Percentiles rank a stretch among this genome's conserved stretches.
Evolutionary conservation across 1,140 invertebrate genomes (phyloP).

Genomic region (Bombus fervidus): DNA sequence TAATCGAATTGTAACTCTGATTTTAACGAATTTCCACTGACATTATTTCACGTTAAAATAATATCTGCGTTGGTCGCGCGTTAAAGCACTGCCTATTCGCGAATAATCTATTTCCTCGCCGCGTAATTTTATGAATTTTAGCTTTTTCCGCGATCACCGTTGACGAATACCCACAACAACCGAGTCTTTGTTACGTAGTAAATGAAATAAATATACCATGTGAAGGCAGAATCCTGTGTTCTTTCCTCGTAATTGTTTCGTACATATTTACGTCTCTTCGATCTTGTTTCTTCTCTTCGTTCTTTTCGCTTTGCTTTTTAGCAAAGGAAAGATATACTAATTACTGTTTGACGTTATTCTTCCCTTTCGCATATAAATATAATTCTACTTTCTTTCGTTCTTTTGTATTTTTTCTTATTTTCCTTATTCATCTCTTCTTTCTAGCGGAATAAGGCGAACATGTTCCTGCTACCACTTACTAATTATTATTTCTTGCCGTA

Average conservation of each 20-base stretch:
- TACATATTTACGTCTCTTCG: background rate
- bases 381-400: background rate
- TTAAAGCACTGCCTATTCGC: background rate
- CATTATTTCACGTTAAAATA: conserved; percentile 38
- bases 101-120: conserved; percentile 9
- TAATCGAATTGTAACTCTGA: conserved; percentile 58
- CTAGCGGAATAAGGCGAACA: background rate
- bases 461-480: too few relatives aligned
- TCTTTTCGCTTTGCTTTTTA: background rate
- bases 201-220: background rate
- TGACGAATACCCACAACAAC: background rate
- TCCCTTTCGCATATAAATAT: background rate
- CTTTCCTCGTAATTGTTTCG: background rate
- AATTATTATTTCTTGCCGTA: background rate
- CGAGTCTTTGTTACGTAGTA: background rate
- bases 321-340: background rate
- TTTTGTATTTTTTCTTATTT: background rate
- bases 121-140: conserved; percentile 18
- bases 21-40: conserved; percentile 55
- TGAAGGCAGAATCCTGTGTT: background rate
- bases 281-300: background rate
- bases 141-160: background rate
- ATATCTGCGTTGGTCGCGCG: conserved; percentile 11
- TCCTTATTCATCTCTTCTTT: background rate
- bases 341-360: background rate